Evolutionary conservation across 2,113 vertebrate genomes (phyloP), one percentile per base, ranked within the genome.

Genomic region (Oriolus oriolus): DNA sequence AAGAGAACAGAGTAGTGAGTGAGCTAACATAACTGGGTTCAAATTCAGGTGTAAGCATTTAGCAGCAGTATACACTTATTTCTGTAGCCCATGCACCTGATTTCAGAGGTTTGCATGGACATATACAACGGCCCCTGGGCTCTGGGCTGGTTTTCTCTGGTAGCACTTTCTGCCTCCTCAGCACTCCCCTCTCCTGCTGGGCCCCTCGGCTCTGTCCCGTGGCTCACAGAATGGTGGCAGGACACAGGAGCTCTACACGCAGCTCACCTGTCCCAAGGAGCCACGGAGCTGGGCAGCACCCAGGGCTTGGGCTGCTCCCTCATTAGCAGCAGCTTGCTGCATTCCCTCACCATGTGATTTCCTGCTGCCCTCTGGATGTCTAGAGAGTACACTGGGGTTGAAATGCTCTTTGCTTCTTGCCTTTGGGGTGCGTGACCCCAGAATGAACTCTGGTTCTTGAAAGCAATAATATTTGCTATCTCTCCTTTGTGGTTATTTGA

Each of bases 401-500:
- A 77, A 56, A 60, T 76, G 35, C 60, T 94, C 53, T 16, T 44
- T 87, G 83, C 81, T 80, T 73, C 11, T 73, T 66, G 39, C 53
- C 57, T 78, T 73, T 56, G 30, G 22, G 22, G 75, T 69, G 42
- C 13, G 2, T 79, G 86, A 56, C 89, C 79, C 53, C n/a, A 70
- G 57, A 52, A 68, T 87, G 85, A 96, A 90, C 95, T 84, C 78
- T 35, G 45, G 12, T 45, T 85, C 68, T 79, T 74, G n/a, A 86
- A 81, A 78, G 90, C 71, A 87, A 7, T 85, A 65, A 30, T 86
- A 87, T 71, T 81, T 80, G 39, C 69, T 93, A 35, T 84, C 84
- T 93, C 33, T 70, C 28, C 74, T 92, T 81, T 91, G 89, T 63
- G 82, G 93, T 88, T 89, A 30, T 73, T 93, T 78, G 80, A 74